These are phyloP conservation scores for Talpa occidentalis DNA, from an alignment of 2,113 vertebrate species.

Conservation along the genomic window DNA sequence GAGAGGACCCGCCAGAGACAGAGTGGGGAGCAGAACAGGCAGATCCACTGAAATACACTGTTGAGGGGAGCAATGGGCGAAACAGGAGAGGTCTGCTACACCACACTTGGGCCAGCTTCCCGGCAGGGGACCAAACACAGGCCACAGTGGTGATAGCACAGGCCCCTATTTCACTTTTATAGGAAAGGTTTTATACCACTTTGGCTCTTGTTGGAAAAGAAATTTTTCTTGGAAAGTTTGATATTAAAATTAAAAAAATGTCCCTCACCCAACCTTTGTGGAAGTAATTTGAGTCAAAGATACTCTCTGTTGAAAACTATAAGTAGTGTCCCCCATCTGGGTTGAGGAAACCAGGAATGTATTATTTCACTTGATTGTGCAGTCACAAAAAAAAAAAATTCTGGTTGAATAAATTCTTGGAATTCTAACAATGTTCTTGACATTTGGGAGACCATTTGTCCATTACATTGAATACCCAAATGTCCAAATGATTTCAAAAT, in stretches of 20 bases:
- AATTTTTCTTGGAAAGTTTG: not conserved
- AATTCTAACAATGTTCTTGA: not conserved
- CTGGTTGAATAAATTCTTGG: not conserved
- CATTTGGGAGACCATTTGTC: not conserved
- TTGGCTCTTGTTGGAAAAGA: not conserved
- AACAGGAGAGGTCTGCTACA: too few species aligned
- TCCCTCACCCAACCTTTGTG: not conserved
- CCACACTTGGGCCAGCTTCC: too few species aligned
- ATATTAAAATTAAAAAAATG: not conserved
- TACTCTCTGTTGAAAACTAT: not conserved
- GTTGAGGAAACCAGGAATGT: not conserved
- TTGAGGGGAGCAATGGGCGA: too few species aligned
- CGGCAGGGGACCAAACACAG: too few species aligned
- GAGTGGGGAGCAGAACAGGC: too few species aligned
- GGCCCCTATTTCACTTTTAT: not conserved
- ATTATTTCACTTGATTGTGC: not conserved
- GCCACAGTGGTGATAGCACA: too few species aligned
- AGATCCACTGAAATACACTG: too few species aligned
- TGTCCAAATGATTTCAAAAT: not conserved
- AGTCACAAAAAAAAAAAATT: not conserved
- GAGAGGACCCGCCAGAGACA: too few species aligned
- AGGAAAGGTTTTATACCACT: not conserved
- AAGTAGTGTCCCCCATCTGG: not conserved
- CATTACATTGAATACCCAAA: not conserved
- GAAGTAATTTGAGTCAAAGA: not conserved